Conservation (phyloP, 1,140 invertebrate genomes). For the Zaprionus vittiger region DNA sequence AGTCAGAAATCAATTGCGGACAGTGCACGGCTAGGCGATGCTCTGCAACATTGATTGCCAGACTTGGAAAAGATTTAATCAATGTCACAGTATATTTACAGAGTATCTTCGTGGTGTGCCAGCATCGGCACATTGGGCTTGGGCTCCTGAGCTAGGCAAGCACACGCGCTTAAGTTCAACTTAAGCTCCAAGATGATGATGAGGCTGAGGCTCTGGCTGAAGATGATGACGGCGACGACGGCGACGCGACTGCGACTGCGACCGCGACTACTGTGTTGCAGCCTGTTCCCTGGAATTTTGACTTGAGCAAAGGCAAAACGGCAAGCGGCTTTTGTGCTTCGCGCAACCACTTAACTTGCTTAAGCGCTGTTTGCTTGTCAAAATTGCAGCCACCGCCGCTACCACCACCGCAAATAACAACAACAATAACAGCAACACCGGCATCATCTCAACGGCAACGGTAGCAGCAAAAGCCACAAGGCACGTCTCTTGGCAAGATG, state of each 20-base stretch:
- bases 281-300: constrained; percentile 69
- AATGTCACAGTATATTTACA: background rate
- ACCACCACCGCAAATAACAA: constrained; percentile 11
- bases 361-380: constrained; percentile 76
- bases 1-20: background rate
- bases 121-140: background rate
- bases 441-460: constrained; percentile 12
- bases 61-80: background rate
- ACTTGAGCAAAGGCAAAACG: constrained; percentile 45
- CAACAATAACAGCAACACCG: constrained; percentile 20
- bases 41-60: background rate
- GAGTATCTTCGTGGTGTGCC: background rate
- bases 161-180: constrained; percentile 71
- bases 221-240: constrained; percentile 18
- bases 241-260: constrained; percentile 3
- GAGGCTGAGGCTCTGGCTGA: constrained; percentile 23
- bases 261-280: constrained; percentile 54
- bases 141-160: constrained; percentile 20
- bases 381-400: constrained; percentile 62
- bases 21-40: background rate
- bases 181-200: constrained; percentile 44
- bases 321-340: constrained; percentile 65
- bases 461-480: constrained; percentile 63
- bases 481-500: constrained; percentile 61
- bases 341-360: constrained; percentile 68